phyloP scores from a whole-genome alignment of 2,113 vertebrate genomes.

The Catharus bicknelli region DNA sequence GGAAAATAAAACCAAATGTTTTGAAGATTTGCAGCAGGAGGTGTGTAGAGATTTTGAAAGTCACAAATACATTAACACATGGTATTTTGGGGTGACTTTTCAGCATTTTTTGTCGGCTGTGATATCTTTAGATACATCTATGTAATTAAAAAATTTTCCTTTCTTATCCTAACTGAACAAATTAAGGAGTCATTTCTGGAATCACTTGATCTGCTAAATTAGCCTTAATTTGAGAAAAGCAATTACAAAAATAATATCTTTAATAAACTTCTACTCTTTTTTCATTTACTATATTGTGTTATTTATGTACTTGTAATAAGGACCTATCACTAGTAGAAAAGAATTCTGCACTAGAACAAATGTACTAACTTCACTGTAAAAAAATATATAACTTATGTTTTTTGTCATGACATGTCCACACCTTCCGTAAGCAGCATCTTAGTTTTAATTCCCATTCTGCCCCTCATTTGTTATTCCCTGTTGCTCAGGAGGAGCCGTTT shows the following conservation, averaged over 20 bases:
- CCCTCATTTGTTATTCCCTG: background rate
- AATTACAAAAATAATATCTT: background rate
- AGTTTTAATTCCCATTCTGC: background rate
- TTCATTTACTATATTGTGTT: background rate
- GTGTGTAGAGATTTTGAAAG: constrained; percentile 65
- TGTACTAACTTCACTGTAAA: background rate
- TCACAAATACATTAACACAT: background rate
- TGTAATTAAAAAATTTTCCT: background rate
- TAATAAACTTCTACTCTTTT: background rate
- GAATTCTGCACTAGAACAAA: too few relatives aligned
- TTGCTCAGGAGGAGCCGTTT: background rate
- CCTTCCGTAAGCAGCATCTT: background rate
- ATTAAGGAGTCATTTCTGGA: background rate
- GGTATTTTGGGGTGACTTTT: background rate
- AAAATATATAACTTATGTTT: background rate
- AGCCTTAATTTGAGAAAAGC: background rate
- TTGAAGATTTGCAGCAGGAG: constrained; percentile 84
- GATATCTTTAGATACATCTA: background rate
- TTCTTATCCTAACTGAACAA: background rate
- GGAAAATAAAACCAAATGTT: constrained; percentile 79
- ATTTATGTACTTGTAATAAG: background rate
- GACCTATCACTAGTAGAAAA: background rate
- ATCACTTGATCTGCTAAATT: background rate
- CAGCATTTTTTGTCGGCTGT: background rate
- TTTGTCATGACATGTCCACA: background rate